Evolutionary conservation across 2,888 invertebrate species (phyloP).

Genomic region (Alloplasta piceator): DNA sequence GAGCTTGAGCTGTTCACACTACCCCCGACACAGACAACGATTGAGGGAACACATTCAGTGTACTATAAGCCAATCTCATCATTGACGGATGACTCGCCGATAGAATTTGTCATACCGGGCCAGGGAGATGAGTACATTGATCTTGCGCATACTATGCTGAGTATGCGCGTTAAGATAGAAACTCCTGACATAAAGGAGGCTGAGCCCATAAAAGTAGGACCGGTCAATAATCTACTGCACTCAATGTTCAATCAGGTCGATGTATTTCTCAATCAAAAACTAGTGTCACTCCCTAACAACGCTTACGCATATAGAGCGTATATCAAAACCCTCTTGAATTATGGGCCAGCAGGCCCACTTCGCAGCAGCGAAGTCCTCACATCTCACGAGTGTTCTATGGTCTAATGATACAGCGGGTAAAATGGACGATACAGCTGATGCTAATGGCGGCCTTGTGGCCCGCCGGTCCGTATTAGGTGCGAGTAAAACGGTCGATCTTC

Average conservation of each 20-base stretch:
- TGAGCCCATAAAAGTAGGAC: too few relatives aligned
- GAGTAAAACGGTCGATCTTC: background rate
- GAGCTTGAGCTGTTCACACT: too few relatives aligned
- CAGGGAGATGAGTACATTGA: too few relatives aligned
- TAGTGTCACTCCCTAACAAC: background rate
- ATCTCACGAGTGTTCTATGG: conserved; percentile 9
- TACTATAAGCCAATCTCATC: too few relatives aligned
- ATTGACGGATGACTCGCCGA: too few relatives aligned
- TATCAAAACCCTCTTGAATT: background rate
- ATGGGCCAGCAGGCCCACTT: too few relatives aligned
- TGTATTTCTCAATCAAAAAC: background rate
- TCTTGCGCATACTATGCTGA: too few relatives aligned
- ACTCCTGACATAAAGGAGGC: too few relatives aligned
- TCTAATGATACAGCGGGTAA: background rate
- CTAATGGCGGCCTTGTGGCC: background rate
- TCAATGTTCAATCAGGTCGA: background rate
- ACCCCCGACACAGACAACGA: too few relatives aligned
- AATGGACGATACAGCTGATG: background rate
- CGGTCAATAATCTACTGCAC: background rate
- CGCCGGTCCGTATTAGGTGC: background rate
- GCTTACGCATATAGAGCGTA: background rate
- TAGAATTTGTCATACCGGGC: too few relatives aligned
- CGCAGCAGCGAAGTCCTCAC: background rate
- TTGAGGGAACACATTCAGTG: too few relatives aligned
- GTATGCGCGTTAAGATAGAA: too few relatives aligned